Base-by-base conservation (phyloP, 2,888 invertebrate genomes). In the Orthosia cruda region DNA sequence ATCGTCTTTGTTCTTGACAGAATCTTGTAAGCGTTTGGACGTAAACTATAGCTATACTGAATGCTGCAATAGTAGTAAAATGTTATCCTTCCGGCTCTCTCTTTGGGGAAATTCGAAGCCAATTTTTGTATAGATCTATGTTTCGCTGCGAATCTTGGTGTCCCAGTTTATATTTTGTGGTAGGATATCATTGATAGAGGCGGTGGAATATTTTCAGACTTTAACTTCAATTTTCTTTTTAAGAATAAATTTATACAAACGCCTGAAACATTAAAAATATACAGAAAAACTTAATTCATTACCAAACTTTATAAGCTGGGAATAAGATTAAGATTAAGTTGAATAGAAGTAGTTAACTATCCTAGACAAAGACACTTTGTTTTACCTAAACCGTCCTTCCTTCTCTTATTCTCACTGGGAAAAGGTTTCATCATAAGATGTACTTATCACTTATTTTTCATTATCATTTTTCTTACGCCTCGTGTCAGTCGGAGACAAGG, bases 41-140 rank as follows among this genome's bases (percentile, higher is more conserved):
- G 55, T 84, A 71, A 85, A 82, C 66, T 67, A 62, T 77, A 76
- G 67, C 64, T 76, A 32, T 75, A 76, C 54, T 64, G 52, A 70
- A 71, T 65, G 73, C 40, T 83, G 69, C n/a, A 68, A 68, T 74
- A 72, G 64, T 71, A 84, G 83, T 83, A 83, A 83, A 85, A 72
- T 76, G 63, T 73, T 68, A 81, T 71, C 68, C 49, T 84, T 57
- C 73, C 76, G 74, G 63, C 71, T 64, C 64, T 52, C 85, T 84
- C 85, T 85, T 84, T 70, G 81, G 87, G 84, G 87, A 86, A 86
- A 86, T 84, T 74, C 71, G 61, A 67, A 77, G 69, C 45, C 68
- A 71, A 72, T 84, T 74, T 86, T 80, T 74, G 65, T 75, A 65
- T 32, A 63, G 73, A 71, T 85, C 50, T 81, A 74, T 83, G 74